Base-by-base conservation (phyloP, 35 echinoderm and acorn worm species). In the Holothuria glaberrima region DNA sequence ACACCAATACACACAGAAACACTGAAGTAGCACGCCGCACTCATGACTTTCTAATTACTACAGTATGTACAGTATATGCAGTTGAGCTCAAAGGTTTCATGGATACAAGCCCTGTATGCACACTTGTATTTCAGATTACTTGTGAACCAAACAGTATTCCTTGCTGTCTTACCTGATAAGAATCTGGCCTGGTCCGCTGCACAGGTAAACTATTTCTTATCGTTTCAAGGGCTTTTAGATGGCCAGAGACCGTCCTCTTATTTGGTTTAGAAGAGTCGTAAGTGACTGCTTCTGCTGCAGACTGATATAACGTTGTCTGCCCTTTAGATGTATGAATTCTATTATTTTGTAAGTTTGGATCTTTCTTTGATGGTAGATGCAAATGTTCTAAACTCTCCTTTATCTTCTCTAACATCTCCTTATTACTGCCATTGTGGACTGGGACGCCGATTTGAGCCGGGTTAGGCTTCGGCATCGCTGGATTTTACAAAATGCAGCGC, bases 401-500 rank as follows among this genome's bases (percentile, higher is more conserved):
- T 26, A 94, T 94, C 58, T 91, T 86, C 22, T 72, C 80, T 71
- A 94, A 63, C 93, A 94, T 94, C 44, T 94, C 71, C 58, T 74
- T 71, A 36, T 91, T 86, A 60, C 87, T 91, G 54, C 89, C 85
- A 66, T 91, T 76, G 70, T 48, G 68, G 75, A 75, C 87, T 77
- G 75, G 82, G 30, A 90, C 71, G 54, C 93, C 70, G 57, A 69
- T 76, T 48, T 58, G 70, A 75, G 88, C 88, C 76, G 89, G 57
- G 38, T 59, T 63, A 78, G 74, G 74, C 74, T 88, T 91, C 89
- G 86, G 89, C 93, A 94, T 94, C 58, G 34, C 82, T 85, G 61
- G 82, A 60, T 85, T 60, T 32, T 27, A 85, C 82, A 59, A 62
- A 48, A 60, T 29, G n/a, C 27, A 62, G 61, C 56, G 22, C 82